Evolutionary conservation across 1,140 invertebrate genomes (phyloP), one percentile per base, ranked within the genome.

Genomic region (Uloborus diversus): DNA sequence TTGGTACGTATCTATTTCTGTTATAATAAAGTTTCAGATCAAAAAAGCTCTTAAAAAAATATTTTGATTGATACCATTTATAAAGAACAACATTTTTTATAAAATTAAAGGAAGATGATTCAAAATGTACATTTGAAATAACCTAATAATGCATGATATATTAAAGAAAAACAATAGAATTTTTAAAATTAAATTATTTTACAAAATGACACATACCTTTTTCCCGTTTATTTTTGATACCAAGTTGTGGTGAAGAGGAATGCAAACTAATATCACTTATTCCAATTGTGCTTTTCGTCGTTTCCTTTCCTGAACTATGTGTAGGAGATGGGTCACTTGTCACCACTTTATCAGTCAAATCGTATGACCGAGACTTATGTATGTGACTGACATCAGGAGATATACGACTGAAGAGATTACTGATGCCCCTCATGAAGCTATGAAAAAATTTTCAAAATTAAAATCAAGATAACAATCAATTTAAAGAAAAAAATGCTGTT

Each of bases 371-470:
- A 35, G 81, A 81, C 30, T 81, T 81, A 33, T 81, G 81, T 23
- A 81, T 71, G 51, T 81, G 73, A 28, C 68, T 71, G 1, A 71
- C 71, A 64, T 82, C 82, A 27, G 75, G 64, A 23, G 81, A 65
- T 42, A 70, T 78, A 3, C 82, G 80, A 64, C 80, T 80, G 47
- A 82, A 81, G 17, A 82, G 49, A 71, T 37, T 82, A 42, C 82
- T 82, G 9, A 82, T 70, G n/a, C 80, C 82, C 33, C 79, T 81
- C 30, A 82, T 81, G 17, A 82, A 82, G 5, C 82, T 79, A 32
- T 23, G 51, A 59, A 30, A 71, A 14, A 66, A 53, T 17, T 42
- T 2, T 42, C 17, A 42, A 42, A 17, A 42, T 3, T n/a, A 53
- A 53, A 53, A 53, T 53, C 7, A 42, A 42, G 37, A 42, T 42